Percentiles rank a stretch among this genome's conserved stretches.
These are phyloP conservation scores for Darevskia mixta DNA, from an alignment of 2,797 vertebrate species.

Conservation along the genomic window DNA sequence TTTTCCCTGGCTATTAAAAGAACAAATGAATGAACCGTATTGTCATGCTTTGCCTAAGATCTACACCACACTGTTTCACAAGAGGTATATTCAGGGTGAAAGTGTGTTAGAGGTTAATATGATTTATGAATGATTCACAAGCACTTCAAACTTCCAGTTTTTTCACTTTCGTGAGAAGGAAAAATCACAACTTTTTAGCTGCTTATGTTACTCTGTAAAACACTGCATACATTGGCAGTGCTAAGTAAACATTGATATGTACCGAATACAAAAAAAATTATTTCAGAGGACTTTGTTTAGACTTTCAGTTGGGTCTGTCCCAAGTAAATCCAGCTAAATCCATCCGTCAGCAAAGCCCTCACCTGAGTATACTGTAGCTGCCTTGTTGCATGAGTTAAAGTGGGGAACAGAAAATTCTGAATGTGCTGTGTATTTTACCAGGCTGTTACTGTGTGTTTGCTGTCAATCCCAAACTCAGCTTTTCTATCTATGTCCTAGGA, in stretches of 20 bases:
- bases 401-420: not conserved
- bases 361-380: not conserved
- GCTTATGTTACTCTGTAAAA: not conserved
- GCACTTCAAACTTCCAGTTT: not conserved
- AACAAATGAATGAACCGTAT: not conserved
- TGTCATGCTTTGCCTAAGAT: not conserved
- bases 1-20: not conserved
- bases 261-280: not conserved
- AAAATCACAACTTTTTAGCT: conserved; percentile 21
- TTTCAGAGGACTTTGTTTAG: not conserved
- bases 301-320: not conserved
- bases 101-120: not conserved
- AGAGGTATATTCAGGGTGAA: not conserved
- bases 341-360: not conserved
- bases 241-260: not conserved
- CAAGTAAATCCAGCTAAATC: not conserved
- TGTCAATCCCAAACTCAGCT: not conserved
- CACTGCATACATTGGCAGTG: not conserved
- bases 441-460: not conserved
- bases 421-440: not conserved
- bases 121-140: not conserved
- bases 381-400: not conserved
- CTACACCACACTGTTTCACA: not conserved
- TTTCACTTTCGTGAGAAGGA: not conserved
- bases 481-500: not conserved